Conservation (phyloP, 2,888 invertebrate species). For the Ellobium chinense region DNA sequence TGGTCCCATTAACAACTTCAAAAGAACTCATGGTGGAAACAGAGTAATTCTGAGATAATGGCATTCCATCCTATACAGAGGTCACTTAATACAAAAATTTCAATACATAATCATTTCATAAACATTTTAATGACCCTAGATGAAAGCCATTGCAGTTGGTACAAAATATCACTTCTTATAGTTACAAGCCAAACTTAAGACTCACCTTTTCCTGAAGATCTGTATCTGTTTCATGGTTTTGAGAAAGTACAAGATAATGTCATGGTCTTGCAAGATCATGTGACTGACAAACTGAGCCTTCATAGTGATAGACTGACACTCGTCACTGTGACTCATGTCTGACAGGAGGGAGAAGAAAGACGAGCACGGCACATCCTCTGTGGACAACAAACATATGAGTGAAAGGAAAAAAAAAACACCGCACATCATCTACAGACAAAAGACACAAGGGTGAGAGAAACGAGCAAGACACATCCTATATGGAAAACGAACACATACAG, state of each 20-base stretch:
- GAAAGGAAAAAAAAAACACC: no score
- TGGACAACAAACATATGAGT: background rate
- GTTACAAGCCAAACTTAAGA: background rate
- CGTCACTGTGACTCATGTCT: constrained; percentile 14
- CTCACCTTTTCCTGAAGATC: constrained; percentile 24
- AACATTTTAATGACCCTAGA: background rate
- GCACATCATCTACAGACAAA: no score
- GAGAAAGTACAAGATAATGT: background rate
- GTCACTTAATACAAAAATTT: no score
- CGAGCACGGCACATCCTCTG: constrained; percentile 15
- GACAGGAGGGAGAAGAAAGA: constrained; percentile 19
- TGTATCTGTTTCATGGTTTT: constrained; percentile 7
- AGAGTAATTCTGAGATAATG: no score
- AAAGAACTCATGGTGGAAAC: no score
- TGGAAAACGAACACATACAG: no score
- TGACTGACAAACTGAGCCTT: constrained; percentile 11
- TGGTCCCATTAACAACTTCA: no score
- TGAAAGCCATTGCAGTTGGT: no score
- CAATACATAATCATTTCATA: background rate
- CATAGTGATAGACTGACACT: constrained; percentile 8
- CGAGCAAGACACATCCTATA: no score
- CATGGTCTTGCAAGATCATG: background rate
- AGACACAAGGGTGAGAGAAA: no score
- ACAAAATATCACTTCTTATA: background rate
- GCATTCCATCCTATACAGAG: no score